A percentile compares a stretch with the other conserved stretches of the same genome.
Conservation (phyloP, 2,888 invertebrate genomes). For the Amiota mariae region DNA sequence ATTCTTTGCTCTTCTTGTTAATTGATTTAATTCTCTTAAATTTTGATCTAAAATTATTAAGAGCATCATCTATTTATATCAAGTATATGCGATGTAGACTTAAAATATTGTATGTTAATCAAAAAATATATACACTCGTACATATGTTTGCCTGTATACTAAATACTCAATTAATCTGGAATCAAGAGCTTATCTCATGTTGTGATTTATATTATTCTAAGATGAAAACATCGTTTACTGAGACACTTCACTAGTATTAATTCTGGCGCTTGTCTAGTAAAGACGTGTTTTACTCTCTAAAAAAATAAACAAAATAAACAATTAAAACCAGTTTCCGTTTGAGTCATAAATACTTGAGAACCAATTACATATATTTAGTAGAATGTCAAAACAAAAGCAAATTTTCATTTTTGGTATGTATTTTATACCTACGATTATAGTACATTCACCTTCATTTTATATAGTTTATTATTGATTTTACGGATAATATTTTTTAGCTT, state of each 20-base stretch:
- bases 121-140: not conserved
- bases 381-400: slow-evolving; percentile 37
- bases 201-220: not conserved
- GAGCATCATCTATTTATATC: slow-evolving; percentile 4
- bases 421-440: not conserved
- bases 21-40: not conserved
- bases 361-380: slow-evolving; percentile 41
- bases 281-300: not conserved
- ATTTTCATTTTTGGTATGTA: slow-evolving; percentile 19
- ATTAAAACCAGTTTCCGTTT: not conserved
- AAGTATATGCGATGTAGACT: not conserved
- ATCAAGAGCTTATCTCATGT: slow-evolving; percentile 6
- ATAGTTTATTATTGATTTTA: not conserved
- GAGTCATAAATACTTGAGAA: slow-evolving; percentile 27
- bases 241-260: slow-evolving; percentile 3
- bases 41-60: not conserved
- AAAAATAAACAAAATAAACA: not conserved
- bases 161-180: slow-evolving; percentile 21
- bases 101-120: slow-evolving; percentile 20
- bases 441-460: slow-evolving; percentile 3
- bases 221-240: not conserved
- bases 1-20: not conserved
- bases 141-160: slow-evolving; percentile 2
- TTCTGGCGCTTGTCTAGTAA: not conserved
- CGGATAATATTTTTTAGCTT: slow-evolving; percentile 35